These are phyloP conservation scores for Spisula solida DNA, from an alignment of 2,888 invertebrate species.

Conservation along the genomic window DNA sequence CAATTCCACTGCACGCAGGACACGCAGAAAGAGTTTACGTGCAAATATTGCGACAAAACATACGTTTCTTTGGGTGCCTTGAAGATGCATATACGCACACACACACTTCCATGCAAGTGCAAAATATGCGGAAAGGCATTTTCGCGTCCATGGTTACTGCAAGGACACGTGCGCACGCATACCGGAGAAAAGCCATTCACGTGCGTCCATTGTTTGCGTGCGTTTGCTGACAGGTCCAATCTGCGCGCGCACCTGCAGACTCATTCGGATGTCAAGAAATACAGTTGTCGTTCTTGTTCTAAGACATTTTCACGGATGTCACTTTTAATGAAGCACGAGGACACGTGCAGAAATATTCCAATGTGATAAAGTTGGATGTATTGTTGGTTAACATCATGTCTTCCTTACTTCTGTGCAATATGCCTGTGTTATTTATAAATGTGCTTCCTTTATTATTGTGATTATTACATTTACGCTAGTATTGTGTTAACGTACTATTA, in stretches of 20 bases:
- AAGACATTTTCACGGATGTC: constrained; percentile 99
- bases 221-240: constrained; percentile 98
- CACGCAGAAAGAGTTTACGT: constrained; percentile 95
- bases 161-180: constrained; percentile 98
- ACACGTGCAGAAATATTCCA: constrained; percentile 43
- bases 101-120: constrained; percentile 99
- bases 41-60: constrained; percentile 98
- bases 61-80: constrained; percentile 98
- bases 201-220: constrained; percentile 97
- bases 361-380: neutral
- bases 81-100: constrained; percentile 99
- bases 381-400: neutral
- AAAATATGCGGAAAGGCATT: constrained; percentile 98
- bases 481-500: too few species aligned
- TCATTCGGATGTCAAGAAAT: constrained; percentile 98
- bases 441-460: constrained; percentile 6
- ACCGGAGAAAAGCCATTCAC: constrained; percentile 99
- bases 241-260: constrained; percentile 98
- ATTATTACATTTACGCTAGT: too few species aligned
- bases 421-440: constrained; percentile 1
- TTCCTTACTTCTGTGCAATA: constrained; percentile 32
- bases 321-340: constrained; percentile 94
- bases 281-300: constrained; percentile 96
- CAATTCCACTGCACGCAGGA: constrained; percentile 98
- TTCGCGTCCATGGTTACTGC: constrained; percentile 98